Evolutionary conservation across 2,888 invertebrate species (phyloP).

Genomic region (Agrochola macilenta): DNA sequence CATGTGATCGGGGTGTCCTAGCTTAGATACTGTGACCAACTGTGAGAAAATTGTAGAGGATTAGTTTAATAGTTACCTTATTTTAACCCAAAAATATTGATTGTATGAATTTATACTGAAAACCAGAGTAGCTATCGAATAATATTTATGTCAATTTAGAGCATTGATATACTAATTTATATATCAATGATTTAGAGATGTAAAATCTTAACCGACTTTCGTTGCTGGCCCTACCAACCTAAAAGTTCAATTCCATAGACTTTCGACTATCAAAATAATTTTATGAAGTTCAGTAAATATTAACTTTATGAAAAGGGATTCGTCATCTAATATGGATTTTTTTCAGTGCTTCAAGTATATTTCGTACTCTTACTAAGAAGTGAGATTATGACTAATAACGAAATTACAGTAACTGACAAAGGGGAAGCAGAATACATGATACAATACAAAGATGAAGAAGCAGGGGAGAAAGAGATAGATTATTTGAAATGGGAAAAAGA

Average conservation of each 20-base stretch:
- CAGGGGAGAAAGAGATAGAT: neutral
- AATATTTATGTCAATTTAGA: neutral
- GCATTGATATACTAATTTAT: too few relatives aligned
- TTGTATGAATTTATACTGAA: neutral
- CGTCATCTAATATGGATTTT: neutral
- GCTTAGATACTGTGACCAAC: too few relatives aligned
- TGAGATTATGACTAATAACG: neutral
- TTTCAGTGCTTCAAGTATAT: constrained; percentile 31
- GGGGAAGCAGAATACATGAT: constrained; percentile 24
- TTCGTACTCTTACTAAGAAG: constrained; percentile 19
- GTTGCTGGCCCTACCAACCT: neutral
- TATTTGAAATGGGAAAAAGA: constrained; percentile 7
- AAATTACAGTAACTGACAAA: neutral
- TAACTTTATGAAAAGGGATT: neutral
- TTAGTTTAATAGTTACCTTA: neutral
- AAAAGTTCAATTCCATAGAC: neutral
- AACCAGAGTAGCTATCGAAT: neutral
- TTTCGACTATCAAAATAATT: neutral
- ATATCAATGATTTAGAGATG: too few relatives aligned
- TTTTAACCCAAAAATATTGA: neutral
- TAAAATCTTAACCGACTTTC: neutral
- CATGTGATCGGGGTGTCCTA: too few relatives aligned
- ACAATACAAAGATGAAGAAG: constrained; percentile 32
- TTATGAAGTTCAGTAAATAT: neutral
- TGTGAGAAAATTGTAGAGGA: too few relatives aligned